Evolutionary conservation across 2,888 invertebrate species (phyloP).

Genomic region (Gryllus longicercus): DNA sequence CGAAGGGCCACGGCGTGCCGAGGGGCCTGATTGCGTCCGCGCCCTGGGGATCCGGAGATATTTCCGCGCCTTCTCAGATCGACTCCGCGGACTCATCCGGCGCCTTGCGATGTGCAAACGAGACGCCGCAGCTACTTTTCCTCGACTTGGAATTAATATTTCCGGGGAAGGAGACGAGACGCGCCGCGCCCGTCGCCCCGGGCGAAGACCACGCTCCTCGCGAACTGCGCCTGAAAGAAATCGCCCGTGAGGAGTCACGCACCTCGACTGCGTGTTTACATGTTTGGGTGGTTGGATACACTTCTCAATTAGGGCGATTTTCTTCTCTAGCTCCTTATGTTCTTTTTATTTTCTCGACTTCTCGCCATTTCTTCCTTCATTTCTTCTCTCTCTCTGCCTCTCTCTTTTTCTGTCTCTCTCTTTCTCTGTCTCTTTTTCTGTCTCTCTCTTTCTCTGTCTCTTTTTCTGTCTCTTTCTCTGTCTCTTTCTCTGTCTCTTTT

Average conservation of each 20-base stretch:
- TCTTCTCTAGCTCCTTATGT: too few species aligned
- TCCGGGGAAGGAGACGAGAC: not conserved
- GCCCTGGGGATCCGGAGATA: not conserved
- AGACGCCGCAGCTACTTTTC: not conserved
- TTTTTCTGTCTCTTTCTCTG: too few species aligned
- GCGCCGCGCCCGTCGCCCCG: not conserved
- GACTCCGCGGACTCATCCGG: not conserved
- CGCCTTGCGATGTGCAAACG: slow-evolving; percentile 6
- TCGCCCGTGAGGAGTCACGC: not conserved
- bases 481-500: too few species aligned
- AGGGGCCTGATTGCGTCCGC: not conserved
- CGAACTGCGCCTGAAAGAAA: not conserved
- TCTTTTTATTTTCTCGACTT: too few species aligned
- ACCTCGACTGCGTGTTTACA: too few species aligned
- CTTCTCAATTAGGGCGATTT: too few species aligned
- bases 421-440: too few species aligned
- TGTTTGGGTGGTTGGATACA: too few species aligned
- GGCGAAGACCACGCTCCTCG: not conserved
- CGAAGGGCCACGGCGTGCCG: not conserved
- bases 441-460: too few species aligned
- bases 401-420: too few species aligned
- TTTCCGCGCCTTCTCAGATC: not conserved
- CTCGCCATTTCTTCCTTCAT: too few species aligned
- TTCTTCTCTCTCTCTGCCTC: too few species aligned
- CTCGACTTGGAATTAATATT: not conserved